Evolutionary conservation across 2,113 vertebrate genomes (phyloP), one percentile per base, ranked within the genome.

Genomic region (Progne subis): DNA sequence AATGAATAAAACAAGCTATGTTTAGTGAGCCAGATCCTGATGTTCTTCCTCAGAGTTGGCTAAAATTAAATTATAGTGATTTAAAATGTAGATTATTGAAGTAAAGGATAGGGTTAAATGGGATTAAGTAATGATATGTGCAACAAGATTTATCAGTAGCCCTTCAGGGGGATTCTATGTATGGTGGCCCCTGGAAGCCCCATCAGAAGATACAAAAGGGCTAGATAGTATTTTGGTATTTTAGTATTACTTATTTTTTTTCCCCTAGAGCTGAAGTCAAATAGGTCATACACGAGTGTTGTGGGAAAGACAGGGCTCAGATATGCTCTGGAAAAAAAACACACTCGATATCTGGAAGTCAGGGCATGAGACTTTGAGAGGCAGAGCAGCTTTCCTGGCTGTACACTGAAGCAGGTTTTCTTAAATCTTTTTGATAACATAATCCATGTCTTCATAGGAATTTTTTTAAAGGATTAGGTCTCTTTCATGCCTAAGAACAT

Each of bases 341-440:
- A 23, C 11, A 47, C n/a, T 87, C 1, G 0, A 28, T 93, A 61
- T 26, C 57, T 80, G 34, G 44, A 79, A 87, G 53, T 52, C 29
- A 67, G 32, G 23, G 34, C 70, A 53, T 32, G 31, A 82, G 37
- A 32, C 39, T 92, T 86, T 74, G 82, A 67, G 68, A 94, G 70
- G 59, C 20, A 70, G n/a, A 71, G 44, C 23, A 64, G 75, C 71
- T 94, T 88, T 93, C n/a, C 52, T 77, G 39, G 31, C 85, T 76
- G 25, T 90, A 90, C 18, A 64, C 29, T 71, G 26, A 78, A 90
- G n/a, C 64, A 88, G 60, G 47, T 82, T 88, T 81, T 86, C 82
- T 81, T 83, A 83, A 86, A 81, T 82, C 50, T 94, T 88, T 95
- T 93, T 88, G 71, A 92, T 95, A 93, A 67, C 68, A 75, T 95